Evolutionary conservation across 2,113 vertebrate species (phyloP).

Genomic region (Barbus barbus): DNA sequence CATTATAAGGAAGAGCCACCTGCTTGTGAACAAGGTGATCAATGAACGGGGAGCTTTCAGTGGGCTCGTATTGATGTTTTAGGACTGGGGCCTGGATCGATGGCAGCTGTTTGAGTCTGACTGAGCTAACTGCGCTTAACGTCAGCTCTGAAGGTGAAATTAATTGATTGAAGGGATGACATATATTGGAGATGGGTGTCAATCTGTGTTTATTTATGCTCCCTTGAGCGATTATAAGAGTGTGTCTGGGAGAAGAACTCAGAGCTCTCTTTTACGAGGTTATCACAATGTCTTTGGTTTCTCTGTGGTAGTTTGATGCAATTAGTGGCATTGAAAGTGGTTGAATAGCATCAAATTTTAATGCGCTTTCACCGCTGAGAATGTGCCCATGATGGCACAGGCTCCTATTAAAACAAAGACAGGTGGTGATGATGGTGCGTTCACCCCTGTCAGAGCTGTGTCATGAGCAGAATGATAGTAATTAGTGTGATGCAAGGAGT

Average conservation of each 20-base stretch:
- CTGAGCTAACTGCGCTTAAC: slow-evolving; percentile 86
- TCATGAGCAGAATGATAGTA: slow-evolving; percentile 17
- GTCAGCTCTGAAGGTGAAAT: slow-evolving; percentile 81
- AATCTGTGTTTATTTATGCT: slow-evolving; percentile 57
- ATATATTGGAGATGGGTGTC: slow-evolving; percentile 77
- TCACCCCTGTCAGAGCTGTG: slow-evolving; percentile 25
- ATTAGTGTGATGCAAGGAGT: slow-evolving; percentile 28
- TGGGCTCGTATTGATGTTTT: slow-evolving; percentile 90
- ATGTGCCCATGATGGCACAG: neutral
- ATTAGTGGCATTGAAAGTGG: slow-evolving; percentile 41
- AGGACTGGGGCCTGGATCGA: slow-evolving; percentile 84
- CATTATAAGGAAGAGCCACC: slow-evolving; percentile 77
- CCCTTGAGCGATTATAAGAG: slow-evolving; percentile 33
- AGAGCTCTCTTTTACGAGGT: neutral
- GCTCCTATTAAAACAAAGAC: slow-evolving; percentile 30
- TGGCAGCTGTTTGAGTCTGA: slow-evolving; percentile 76
- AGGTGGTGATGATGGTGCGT: slow-evolving; percentile 23
- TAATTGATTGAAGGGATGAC: slow-evolving; percentile 85
- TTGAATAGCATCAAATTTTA: slow-evolving; percentile 47
- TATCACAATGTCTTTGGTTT: slow-evolving; percentile 39
- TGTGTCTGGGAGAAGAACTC: slow-evolving; percentile 1
- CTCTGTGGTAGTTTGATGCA: slow-evolving; percentile 36
- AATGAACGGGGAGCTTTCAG: slow-evolving; percentile 89
- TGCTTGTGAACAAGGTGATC: slow-evolving; percentile 84
- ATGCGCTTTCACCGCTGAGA: slow-evolving; percentile 37